Base-by-base conservation (phyloP, 1,140 invertebrate species). In the Pemphigus obesinymphae region DNA sequence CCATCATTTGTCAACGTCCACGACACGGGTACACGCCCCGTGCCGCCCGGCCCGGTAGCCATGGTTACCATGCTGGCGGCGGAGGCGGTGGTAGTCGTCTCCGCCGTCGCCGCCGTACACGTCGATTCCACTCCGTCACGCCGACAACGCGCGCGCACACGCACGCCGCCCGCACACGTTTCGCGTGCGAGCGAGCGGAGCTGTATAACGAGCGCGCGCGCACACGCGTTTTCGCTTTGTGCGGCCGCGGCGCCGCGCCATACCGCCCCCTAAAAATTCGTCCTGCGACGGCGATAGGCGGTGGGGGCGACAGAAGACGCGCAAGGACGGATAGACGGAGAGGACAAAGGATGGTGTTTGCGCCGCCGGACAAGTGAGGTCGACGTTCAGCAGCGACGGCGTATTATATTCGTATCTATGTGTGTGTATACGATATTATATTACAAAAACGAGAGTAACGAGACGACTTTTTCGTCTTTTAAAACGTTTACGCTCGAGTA, bases 1-100 rank as follows among this genome's bases (percentile, higher is more conserved):
- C 70, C 70, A 73, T 73, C 70, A 73, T 73, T 73, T 73, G 70
- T 73, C 70, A 73, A 73, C 70, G 70, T 73, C 70, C 70, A 31
- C 23, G 70, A 73, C 70, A 73, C 70, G 43, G 43, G 70, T 73
- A 73, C 70, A 73, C 70, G 70, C 70, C 70, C 70, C 70, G 70
- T 73, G 43, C 70, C 40, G 43, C 40, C 68, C 43, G 70, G 70
- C 2, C 70, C 26, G 20, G 70, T 73, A 26, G 43, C 43, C 70
- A 73, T 73, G 70, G 70, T 48, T 48, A 73, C 70, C 4, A 37
- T 40, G 70, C 43, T 26, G 15, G 70, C 68, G 68, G 68, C 68
- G 68, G 68, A n/a, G 40, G 68, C 10, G 23, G 37, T 11, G 37
- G 31, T n/a, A 17, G 20, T 7, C n/a, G 13, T 37, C 17, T 17